Conservation (phyloP, 2,113 vertebrate genomes). For the Protobothrops flavoviridis region DNA sequence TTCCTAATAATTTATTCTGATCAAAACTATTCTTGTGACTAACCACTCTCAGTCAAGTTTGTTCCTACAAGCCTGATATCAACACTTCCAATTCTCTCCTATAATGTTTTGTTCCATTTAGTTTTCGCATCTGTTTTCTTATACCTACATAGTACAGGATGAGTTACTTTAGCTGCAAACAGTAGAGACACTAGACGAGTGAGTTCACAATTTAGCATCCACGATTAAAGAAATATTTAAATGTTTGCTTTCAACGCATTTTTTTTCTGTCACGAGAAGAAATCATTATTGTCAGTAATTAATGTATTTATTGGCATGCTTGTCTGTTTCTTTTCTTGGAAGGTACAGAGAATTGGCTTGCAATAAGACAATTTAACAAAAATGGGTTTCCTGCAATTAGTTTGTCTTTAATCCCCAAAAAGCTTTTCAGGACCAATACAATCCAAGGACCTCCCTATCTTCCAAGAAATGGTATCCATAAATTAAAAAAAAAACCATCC, state of each 20-base stretch:
- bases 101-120: neutral
- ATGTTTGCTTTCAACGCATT: neutral
- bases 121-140: neutral
- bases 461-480: neutral
- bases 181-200: neutral
- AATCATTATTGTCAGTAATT: neutral
- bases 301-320: neutral
- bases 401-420: neutral
- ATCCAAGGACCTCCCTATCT: neutral
- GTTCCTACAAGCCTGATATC: neutral
- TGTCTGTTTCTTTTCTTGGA: neutral
- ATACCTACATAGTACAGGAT: neutral
- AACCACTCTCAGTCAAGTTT: neutral
- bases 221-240: neutral
- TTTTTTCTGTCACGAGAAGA: neutral
- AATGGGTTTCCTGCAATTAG: neutral
- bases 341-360: neutral
- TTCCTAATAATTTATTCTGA: neutral
- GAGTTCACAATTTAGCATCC: neutral
- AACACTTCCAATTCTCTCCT: neutral
- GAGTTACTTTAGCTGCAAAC: neutral
- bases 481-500: neutral
- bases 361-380: neutral
- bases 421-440: neutral
- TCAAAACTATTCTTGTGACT: neutral